Conservation (phyloP, 2,888 invertebrate genomes). For the Chymomyza procnemis region DNA sequence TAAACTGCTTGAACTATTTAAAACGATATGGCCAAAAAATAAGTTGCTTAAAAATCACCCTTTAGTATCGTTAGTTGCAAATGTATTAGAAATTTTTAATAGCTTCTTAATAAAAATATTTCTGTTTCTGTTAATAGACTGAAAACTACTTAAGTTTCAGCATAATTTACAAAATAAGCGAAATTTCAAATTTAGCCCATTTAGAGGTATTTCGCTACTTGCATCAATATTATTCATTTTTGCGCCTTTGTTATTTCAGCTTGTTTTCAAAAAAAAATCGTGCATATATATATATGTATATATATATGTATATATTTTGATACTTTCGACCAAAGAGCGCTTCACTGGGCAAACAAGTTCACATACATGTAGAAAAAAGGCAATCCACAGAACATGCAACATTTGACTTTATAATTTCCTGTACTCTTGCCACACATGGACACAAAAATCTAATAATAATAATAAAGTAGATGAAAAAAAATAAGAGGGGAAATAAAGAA, state of each 20-base stretch:
- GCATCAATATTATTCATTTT: neutral
- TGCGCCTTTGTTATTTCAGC: neutral
- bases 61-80: too few relatives aligned
- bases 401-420: conserved; percentile 5
- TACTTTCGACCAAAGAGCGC: neutral
- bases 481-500: neutral
- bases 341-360: neutral
- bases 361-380: neutral
- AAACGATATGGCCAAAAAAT: too few relatives aligned
- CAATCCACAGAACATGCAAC: neutral
- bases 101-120: too few relatives aligned
- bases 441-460: conserved; percentile 2
- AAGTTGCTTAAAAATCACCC: too few relatives aligned
- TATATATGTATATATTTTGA: neutral
- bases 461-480: neutral
- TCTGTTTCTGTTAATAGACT: neutral
- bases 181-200: neutral
- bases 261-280: neutral
- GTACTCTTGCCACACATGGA: neutral
- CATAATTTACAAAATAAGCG: neutral
- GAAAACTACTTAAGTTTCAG: neutral
- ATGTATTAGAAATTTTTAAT: too few relatives aligned
- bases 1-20: too few relatives aligned
- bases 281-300: too few relatives aligned
- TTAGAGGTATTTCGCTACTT: neutral